Conservation (phyloP, 2,888 invertebrate species). For the Gymnoscelis rufifasciata region DNA sequence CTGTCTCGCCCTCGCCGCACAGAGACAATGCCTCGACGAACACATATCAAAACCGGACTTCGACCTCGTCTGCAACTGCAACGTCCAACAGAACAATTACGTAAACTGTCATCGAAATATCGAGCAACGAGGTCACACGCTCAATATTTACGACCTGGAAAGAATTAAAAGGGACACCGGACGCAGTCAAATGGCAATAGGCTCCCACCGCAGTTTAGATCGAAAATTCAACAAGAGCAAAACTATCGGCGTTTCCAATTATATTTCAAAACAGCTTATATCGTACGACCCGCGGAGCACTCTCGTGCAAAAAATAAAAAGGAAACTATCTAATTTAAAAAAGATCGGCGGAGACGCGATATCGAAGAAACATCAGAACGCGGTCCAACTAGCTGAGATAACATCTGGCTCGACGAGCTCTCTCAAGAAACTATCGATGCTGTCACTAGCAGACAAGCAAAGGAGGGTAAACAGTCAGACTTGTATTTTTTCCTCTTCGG, state of each 20-base stretch:
- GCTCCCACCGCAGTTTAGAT: slow-evolving; percentile 71
- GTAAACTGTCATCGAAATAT: slow-evolving; percentile 60
- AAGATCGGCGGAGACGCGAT: slow-evolving; percentile 71
- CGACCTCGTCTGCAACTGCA: slow-evolving; percentile 72
- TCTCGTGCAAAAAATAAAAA: slow-evolving; percentile 72
- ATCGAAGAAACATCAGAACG: slow-evolving; percentile 69
- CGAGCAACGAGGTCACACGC: slow-evolving; percentile 61
- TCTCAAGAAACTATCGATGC: slow-evolving; percentile 68
- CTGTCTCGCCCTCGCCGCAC: slow-evolving; percentile 67
- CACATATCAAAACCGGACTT: slow-evolving; percentile 65
- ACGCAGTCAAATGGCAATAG: slow-evolving; percentile 52
- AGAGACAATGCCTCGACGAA: slow-evolving; percentile 61
- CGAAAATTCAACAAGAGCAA: slow-evolving; percentile 70
- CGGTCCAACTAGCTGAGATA: slow-evolving; percentile 72
- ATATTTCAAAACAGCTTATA: slow-evolving; percentile 72
- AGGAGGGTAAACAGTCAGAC: slow-evolving; percentile 67
- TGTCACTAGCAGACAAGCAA: slow-evolving; percentile 69
- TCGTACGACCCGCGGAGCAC: slow-evolving; percentile 72
- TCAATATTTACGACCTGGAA: slow-evolving; percentile 69
- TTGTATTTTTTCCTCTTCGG: slow-evolving; percentile 63
- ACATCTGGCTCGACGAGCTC: slow-evolving; percentile 67
- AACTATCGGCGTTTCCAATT: slow-evolving; percentile 69
- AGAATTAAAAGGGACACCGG: slow-evolving; percentile 65
- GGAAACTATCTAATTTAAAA: slow-evolving; percentile 72
- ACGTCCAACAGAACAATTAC: slow-evolving; percentile 68